These are phyloP conservation scores for Hypena proboscidalis DNA, from an alignment of 2,888 invertebrate species.

Conservation along the genomic window DNA sequence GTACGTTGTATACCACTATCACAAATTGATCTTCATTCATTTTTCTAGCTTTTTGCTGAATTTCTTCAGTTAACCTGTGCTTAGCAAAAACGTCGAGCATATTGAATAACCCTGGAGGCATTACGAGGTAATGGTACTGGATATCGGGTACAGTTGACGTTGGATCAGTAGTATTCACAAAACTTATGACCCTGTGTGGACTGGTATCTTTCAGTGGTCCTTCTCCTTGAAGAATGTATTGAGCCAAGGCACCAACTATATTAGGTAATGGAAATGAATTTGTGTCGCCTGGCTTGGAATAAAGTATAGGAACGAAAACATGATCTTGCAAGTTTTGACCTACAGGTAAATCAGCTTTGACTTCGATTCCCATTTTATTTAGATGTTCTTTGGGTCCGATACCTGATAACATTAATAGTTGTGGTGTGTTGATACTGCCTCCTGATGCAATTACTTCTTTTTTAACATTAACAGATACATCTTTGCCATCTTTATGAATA, in stretches of 20 bases:
- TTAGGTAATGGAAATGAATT: slow-evolving; percentile 47
- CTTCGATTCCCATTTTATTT: slow-evolving; percentile 61
- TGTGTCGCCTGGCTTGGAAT: slow-evolving; percentile 57
- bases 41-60: slow-evolving; percentile 47
- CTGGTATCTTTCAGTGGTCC: slow-evolving; percentile 78
- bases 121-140: slow-evolving; percentile 61
- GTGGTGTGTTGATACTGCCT: slow-evolving; percentile 81
- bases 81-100: slow-evolving; percentile 54
- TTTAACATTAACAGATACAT: slow-evolving; percentile 60
- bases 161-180: slow-evolving; percentile 62
- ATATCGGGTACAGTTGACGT: slow-evolving; percentile 58
- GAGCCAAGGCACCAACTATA: slow-evolving; percentile 57
- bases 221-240: slow-evolving; percentile 76
- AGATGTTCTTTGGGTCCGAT: slow-evolving; percentile 78
- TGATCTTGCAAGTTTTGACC: slow-evolving; percentile 84
- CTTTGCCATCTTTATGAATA: slow-evolving; percentile 60
- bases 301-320: slow-evolving; percentile 64
- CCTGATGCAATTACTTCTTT: slow-evolving; percentile 83
- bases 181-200: slow-evolving; percentile 63
- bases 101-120: slow-evolving; percentile 53
- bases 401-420: slow-evolving; percentile 81
- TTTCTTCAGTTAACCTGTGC: slow-evolving; percentile 56
- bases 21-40: slow-evolving; percentile 57
- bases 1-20: slow-evolving; percentile 81
- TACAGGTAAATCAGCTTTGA: slow-evolving; percentile 74